Evolutionary conservation across 2,113 vertebrate species (phyloP).

Genomic region (Eubucco bourcierii): DNA sequence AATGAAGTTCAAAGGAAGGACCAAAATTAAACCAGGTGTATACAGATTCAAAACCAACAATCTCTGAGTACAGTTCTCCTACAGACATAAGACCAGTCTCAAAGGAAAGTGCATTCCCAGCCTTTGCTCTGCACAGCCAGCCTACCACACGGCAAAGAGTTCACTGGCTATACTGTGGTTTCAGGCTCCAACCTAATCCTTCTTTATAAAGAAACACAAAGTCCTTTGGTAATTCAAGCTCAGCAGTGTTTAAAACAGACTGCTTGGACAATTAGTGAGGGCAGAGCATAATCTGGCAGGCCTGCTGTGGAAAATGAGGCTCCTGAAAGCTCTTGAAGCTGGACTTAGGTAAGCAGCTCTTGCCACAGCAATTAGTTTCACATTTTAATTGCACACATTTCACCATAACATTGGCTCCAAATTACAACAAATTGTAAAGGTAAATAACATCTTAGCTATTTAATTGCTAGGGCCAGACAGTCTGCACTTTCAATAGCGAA

Average conservation of each 20-base stretch:
- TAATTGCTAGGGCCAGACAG: background rate
- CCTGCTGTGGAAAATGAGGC: background rate
- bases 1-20: background rate
- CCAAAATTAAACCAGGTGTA: background rate
- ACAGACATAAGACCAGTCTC: background rate
- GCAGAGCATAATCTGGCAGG: background rate
- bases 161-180: background rate
- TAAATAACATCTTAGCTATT: background rate
- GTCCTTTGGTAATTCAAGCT: background rate
- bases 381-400: constrained; percentile 1
- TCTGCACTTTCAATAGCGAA: background rate
- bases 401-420: background rate
- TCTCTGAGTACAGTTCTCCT: background rate
- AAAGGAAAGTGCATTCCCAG: background rate
- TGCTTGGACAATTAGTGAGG: background rate
- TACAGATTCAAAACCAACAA: background rate
- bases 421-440: background rate
- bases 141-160: background rate
- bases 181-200: background rate
- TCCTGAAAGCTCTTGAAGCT: background rate
- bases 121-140: background rate
- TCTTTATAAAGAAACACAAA: background rate
- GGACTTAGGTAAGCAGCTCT: background rate
- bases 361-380: background rate
- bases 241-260: background rate